phyloP scores from a whole-genome alignment of 2,113 vertebrate genomes.

The Macquaria ambigua region DNA sequence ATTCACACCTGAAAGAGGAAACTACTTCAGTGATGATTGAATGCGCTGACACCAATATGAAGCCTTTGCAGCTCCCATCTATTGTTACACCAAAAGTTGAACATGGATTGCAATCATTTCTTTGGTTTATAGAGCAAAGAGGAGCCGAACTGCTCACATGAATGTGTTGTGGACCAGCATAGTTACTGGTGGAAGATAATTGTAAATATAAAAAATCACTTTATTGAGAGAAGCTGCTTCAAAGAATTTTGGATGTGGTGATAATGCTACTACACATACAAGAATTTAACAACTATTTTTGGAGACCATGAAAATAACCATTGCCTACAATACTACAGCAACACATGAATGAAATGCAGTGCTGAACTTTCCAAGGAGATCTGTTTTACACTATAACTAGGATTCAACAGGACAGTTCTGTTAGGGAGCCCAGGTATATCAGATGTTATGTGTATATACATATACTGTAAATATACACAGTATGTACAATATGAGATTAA shows the following conservation, averaged over 20 bases:
- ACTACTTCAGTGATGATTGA: conserved; percentile 30
- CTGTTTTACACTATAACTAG: background rate
- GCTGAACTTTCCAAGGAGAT: background rate
- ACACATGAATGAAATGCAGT: conserved; percentile 2
- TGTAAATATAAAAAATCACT: conserved; percentile 20
- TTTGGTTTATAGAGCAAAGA: conserved; percentile 19
- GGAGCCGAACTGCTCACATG: background rate
- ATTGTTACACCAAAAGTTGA: background rate
- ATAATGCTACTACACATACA: background rate
- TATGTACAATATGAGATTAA: conserved; percentile 16
- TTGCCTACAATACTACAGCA: background rate
- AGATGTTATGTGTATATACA: conserved; percentile 30
- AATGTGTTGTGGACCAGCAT: conserved; percentile 1
- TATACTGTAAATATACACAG: conserved; percentile 32
- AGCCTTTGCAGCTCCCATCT: conserved; percentile 1
- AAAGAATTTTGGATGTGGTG: conserved; percentile 10
- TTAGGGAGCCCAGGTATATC: conserved; percentile 33
- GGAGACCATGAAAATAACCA: conserved; percentile 10
- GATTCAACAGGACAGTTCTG: conserved; percentile 13
- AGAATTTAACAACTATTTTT: conserved; percentile 32
- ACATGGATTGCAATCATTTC: conserved; percentile 13
- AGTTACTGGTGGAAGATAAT: background rate
- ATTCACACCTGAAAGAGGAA: background rate
- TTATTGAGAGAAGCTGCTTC: conserved; percentile 23
- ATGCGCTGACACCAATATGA: conserved; percentile 9